Evolutionary conservation across 2,888 invertebrate species (phyloP).

Genomic region (Dasypolia templi): DNA sequence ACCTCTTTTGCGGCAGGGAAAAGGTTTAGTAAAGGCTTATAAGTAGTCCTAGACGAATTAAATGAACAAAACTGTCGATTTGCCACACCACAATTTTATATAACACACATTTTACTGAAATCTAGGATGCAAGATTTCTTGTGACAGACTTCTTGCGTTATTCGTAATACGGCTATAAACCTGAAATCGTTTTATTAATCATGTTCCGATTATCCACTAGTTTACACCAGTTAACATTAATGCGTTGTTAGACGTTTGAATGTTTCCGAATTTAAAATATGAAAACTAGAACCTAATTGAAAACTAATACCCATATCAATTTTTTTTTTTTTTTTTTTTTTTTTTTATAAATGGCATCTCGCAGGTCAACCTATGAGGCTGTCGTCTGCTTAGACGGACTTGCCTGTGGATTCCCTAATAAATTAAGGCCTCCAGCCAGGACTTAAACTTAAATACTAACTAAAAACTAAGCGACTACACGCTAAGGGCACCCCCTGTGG

Average conservation of each 20-base stretch:
- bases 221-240: not conserved
- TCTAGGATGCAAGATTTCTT: not conserved
- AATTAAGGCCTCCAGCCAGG: too few species aligned
- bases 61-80: not conserved
- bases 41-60: not conserved
- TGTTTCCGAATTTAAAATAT: not conserved
- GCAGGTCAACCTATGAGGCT: too few species aligned
- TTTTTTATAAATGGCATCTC: too few species aligned
- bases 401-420: too few species aligned
- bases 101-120: too few species aligned
- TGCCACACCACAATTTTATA: not conserved
- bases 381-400: too few species aligned
- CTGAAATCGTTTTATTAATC: not conserved
- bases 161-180: not conserved
- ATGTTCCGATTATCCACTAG: not conserved
- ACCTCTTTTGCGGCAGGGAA: not conserved
- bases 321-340: too few species aligned
- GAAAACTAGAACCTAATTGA: not conserved
- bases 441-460: too few species aligned
- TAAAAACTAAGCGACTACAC: too few species aligned
- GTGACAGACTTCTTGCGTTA: not conserved
- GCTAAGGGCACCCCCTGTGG: too few species aligned
- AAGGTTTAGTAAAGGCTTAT: too few species aligned
- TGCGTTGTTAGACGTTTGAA: not conserved
- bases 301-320: not conserved